phyloP scores from a whole-genome alignment of 2,797 vertebrate genomes.

The Pteropus rufus region DNA sequence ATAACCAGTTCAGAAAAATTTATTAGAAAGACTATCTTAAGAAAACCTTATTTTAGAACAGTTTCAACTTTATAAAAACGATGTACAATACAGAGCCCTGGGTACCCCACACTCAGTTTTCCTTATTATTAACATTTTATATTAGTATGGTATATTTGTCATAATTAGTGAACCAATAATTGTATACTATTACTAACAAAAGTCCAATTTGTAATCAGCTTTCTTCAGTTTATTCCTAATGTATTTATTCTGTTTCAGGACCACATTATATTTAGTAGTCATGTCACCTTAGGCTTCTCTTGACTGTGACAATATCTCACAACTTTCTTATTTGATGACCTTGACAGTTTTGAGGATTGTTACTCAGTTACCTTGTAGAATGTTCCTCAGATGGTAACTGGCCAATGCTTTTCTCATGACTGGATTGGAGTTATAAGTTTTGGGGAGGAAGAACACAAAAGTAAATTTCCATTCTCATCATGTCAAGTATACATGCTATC shows the following conservation, averaged over 20 bases:
- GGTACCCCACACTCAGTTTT: neutral
- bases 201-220: neutral
- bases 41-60: neutral
- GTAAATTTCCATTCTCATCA: neutral
- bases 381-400: neutral
- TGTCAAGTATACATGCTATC: neutral
- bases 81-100: neutral
- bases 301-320: neutral
- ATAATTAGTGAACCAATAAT: neutral
- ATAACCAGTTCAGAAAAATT: neutral
- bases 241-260: neutral
- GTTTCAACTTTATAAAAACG: neutral
- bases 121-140: neutral
- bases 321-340: neutral
- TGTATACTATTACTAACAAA: neutral
- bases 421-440: neutral
- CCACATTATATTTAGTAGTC: neutral
- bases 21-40: neutral
- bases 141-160: neutral
- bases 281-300: neutral
- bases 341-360: neutral
- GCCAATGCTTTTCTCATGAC: neutral
- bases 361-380: neutral
- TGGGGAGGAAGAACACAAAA: neutral
- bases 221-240: neutral